Evolutionary conservation across 64 coral and sea anemone species (phyloP), one percentile per base, ranked within the genome.

Genomic region (Porites lutea): DNA sequence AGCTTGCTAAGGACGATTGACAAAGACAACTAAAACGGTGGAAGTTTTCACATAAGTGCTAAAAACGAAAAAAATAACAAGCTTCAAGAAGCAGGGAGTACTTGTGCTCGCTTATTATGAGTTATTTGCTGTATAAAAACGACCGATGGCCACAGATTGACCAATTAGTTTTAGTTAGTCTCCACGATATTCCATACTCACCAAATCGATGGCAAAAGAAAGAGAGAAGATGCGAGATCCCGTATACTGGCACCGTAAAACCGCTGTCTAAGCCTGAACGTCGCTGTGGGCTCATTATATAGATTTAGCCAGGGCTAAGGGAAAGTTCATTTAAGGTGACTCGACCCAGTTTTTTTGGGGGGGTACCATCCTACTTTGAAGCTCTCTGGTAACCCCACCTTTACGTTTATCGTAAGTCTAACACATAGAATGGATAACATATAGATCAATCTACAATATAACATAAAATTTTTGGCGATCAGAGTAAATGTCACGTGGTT

Each of bases 191-290:
- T 7, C 4, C 14, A 44, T 13, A 84, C 81, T 84, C 19, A 84
- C 81, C 81, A 52, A 69, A 84, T 11, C 79, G 59, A 82, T 82
- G 81, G 55, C 67, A 84, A 65, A 84, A 63, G 63, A 51, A 68
- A 60, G 6, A 46, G 2, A 44, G 8, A 54, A 13, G 52, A 44
- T 18, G 13, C 5, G 55, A 61, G 23, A 57, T 81, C 78, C 78
- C 78, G 78, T 3, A 81, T 81, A 61, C 58, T 63, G 53, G 43
- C 6, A 46, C 3, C 4, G 78, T 62, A 60, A 59, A 43, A 45
- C 78, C 78, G 78, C 78, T 81, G 78, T 37, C 27, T 37, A 37
- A 37, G 1, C 27, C 27, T 37, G 27, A 37, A 37, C 27, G 0
- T 37, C 27, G 27, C 27, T 37, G 27, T 37, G 27, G 27, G 27